These are phyloP conservation scores for Australoheros scitulus DNA, from an alignment of 2,113 vertebrate species.

Conservation along the genomic window DNA sequence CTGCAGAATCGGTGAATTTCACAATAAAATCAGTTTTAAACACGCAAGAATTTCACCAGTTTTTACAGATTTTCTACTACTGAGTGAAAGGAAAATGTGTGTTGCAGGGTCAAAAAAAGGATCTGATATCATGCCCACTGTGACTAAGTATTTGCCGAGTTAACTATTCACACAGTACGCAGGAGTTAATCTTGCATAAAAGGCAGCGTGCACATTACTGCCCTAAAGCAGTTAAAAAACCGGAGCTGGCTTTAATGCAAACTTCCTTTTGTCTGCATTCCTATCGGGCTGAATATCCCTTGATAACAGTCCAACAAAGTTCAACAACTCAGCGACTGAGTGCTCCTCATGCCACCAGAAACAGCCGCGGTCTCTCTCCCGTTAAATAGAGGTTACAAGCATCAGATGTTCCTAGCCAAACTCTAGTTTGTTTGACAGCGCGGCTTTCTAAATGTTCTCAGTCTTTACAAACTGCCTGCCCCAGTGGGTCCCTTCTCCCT, in stretches of 20 bases:
- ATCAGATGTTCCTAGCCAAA: neutral
- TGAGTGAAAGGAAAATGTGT: neutral
- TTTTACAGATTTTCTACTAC: neutral
- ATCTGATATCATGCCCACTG: constrained; percentile 19
- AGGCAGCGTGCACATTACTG: neutral
- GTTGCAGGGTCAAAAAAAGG: neutral
- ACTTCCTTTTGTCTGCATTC: neutral
- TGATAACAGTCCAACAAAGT: neutral
- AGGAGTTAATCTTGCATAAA: neutral
- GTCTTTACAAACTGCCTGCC: neutral
- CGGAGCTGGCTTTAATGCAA: neutral
- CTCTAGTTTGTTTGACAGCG: neutral
- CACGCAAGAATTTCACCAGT: neutral
- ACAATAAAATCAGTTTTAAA: neutral
- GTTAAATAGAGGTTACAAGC: neutral
- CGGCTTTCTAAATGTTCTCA: neutral
- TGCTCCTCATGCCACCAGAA: neutral
- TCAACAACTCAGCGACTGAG: neutral
- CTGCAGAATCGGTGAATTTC: neutral
- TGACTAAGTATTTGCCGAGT: constrained; percentile 33
- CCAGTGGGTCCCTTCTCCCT: neutral
- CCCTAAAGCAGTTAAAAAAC: neutral
- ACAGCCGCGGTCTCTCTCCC: neutral
- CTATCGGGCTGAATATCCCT: neutral
- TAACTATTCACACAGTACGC: constrained; percentile 15